Percentiles rank a stretch among this genome's conserved stretches.
Evolutionary conservation across 2,113 vertebrate genomes (phyloP).

Genomic region (Scartelaos histophorus): DNA sequence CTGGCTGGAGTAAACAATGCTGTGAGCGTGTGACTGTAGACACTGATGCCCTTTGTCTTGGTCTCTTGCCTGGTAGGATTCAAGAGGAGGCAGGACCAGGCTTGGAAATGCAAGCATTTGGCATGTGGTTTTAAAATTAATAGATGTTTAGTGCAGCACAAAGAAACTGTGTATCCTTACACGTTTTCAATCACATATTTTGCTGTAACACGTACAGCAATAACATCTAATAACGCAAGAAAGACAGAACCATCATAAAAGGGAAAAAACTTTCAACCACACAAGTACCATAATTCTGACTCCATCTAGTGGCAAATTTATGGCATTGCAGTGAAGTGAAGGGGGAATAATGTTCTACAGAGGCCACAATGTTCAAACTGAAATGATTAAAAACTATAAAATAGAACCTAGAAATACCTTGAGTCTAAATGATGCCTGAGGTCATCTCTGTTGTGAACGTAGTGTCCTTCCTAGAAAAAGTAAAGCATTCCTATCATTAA

Average conservation of each 20-base stretch:
- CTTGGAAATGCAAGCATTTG: too few species aligned
- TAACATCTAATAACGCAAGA: too few species aligned
- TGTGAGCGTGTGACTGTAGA: constrained; percentile 53
- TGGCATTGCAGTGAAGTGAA: constrained; percentile 16
- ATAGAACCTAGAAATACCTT: constrained; percentile 53
- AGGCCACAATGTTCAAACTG: neutral
- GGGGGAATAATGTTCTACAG: too few species aligned
- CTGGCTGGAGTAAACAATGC: constrained; percentile 30
- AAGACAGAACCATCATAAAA: neutral
- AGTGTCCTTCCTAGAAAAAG: constrained; percentile 52
- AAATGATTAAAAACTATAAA: neutral
- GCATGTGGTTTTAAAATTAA: too few species aligned
- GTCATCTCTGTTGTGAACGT: constrained; percentile 49
- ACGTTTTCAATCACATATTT: neutral
- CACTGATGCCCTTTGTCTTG: constrained; percentile 73
- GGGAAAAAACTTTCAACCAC: constrained; percentile 20
- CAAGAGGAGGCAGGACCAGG: too few species aligned
- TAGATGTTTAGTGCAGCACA: too few species aligned
- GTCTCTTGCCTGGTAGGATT: neutral
- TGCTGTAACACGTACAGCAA: neutral
- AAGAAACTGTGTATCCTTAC: neutral
- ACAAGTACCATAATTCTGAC: constrained; percentile 21
- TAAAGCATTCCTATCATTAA: neutral
- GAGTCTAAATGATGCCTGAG: constrained; percentile 55
- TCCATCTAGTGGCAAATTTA: constrained; percentile 52